These are phyloP conservation scores for Lemur catta DNA, from an alignment of 2,797 vertebrate genomes.

Conservation along the genomic window DNA sequence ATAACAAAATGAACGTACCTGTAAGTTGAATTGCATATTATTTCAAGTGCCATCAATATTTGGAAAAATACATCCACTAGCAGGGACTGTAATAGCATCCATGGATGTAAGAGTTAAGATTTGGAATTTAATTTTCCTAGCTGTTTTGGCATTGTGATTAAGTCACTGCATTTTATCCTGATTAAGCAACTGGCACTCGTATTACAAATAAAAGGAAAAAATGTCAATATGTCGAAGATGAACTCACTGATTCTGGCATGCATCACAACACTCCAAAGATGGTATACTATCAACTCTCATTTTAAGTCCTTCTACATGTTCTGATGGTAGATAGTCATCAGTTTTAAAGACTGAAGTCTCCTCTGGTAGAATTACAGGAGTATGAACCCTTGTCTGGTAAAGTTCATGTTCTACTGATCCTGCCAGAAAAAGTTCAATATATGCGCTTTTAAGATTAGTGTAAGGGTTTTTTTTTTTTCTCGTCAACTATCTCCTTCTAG, in stretches of 20 bases:
- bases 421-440: background rate
- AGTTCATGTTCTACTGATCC: background rate
- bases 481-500: background rate
- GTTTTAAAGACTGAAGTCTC: slow-evolving; percentile 46
- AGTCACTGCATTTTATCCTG: slow-evolving; percentile 28
- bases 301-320: background rate
- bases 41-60: slow-evolving; percentile 7
- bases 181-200: slow-evolving; percentile 45
- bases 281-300: background rate
- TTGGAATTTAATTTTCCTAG: slow-evolving; percentile 42
- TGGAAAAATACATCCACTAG: slow-evolving; percentile 20
- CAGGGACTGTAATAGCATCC: background rate
- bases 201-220: slow-evolving; percentile 46
- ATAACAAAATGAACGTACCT: background rate
- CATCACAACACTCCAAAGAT: slow-evolving; percentile 10
- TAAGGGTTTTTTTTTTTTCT: background rate
- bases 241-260: slow-evolving; percentile 47
- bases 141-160: slow-evolving; percentile 27
- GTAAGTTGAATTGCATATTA: slow-evolving; percentile 2
- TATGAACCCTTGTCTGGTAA: background rate
- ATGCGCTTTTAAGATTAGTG: slow-evolving; percentile 20
- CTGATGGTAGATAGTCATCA: background rate
- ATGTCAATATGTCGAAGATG: slow-evolving; percentile 31
- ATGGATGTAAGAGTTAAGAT: slow-evolving; percentile 1
- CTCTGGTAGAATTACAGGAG: background rate